Conservation (phyloP, 1,140 invertebrate genomes). For the Mesaphorura yosii region DNA sequence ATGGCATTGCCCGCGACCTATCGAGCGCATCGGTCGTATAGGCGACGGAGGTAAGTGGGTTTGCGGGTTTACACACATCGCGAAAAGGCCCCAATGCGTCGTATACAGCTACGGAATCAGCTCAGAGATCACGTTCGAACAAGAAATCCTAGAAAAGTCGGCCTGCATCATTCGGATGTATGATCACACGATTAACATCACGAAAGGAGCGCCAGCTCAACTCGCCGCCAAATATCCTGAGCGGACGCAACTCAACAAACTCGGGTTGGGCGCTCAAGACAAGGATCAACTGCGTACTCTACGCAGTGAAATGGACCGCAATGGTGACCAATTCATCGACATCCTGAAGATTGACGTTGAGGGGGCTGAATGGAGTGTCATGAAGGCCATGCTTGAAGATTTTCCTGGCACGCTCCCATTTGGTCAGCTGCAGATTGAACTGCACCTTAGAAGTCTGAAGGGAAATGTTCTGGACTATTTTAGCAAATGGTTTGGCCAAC, state of each 20-base stretch:
- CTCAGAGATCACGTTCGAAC: slow-evolving; percentile 11
- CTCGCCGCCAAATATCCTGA: not conserved
- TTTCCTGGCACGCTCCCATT: slow-evolving; percentile 9
- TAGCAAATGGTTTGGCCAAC: not conserved
- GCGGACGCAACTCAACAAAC: not conserved
- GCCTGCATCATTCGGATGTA: slow-evolving; percentile 5
- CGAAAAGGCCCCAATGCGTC: slow-evolving; percentile 4
- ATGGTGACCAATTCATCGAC: slow-evolving; percentile 8
- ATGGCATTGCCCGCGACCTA: not conserved
- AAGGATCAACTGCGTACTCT: not conserved
- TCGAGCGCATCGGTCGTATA: not conserved
- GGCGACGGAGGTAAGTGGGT: slow-evolving; percentile 10
- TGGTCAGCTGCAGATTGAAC: slow-evolving; percentile 14
- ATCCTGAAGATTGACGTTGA: slow-evolving; percentile 23
- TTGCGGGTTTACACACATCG: slow-evolving; percentile 1
- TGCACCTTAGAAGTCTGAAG: slow-evolving; percentile 1
- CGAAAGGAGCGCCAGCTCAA: not conserved
- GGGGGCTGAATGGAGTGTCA: slow-evolving; percentile 1
- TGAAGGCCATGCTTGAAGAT: slow-evolving; percentile 1
- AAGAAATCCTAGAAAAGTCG: slow-evolving; percentile 1
- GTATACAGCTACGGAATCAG: slow-evolving; percentile 17
- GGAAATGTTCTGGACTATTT: not conserved
- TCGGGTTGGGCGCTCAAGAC: slow-evolving; percentile 4
- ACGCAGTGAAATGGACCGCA: not conserved
- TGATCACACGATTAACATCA: slow-evolving; percentile 7